phyloP scores from a whole-genome alignment of 1,140 invertebrate species.

The Goniozus legneri region DNA sequence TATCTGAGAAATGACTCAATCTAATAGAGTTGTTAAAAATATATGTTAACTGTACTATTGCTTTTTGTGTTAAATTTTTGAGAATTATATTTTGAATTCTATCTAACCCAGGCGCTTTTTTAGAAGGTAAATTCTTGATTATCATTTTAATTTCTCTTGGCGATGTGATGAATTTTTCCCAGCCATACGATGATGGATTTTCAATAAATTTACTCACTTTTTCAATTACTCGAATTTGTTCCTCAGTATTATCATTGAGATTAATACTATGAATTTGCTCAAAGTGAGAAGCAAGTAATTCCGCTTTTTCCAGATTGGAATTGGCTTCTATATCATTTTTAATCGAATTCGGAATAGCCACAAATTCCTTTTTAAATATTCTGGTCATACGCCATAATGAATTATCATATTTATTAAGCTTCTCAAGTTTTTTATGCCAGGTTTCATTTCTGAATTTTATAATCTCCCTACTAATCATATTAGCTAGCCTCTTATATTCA shows the following conservation, averaged over 20 bases:
- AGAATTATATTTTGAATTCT: slow-evolving; percentile 31
- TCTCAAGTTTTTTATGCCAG: slow-evolving; percentile 16
- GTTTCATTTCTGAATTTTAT: slow-evolving; percentile 16
- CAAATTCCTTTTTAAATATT: slow-evolving; percentile 21
- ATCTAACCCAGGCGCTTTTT: slow-evolving; percentile 24
- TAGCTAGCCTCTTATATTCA: slow-evolving; percentile 4
- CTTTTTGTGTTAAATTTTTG: slow-evolving; percentile 35
- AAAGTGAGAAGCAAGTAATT: slow-evolving; percentile 24
- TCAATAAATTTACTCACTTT: slow-evolving; percentile 4
- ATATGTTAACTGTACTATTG: slow-evolving; percentile 26
- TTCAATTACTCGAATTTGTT: slow-evolving; percentile 20
- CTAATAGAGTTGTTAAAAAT: slow-evolving; percentile 31
- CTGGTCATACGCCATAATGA: slow-evolving; percentile 27
- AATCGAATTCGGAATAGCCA: slow-evolving; percentile 13
- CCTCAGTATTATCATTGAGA: slow-evolving; percentile 13
- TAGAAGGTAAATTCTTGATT: slow-evolving; percentile 9
- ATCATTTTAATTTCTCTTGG: slow-evolving; percentile 7
- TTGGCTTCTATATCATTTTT: slow-evolving; percentile 13
- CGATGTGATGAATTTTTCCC: neutral
- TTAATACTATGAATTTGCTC: slow-evolving; percentile 29
- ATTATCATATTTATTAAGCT: slow-evolving; percentile 22
- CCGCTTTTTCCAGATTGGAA: slow-evolving; percentile 23
- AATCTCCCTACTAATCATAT: slow-evolving; percentile 14
- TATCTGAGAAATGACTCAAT: slow-evolving; percentile 29
- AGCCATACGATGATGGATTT: neutral